Base-by-base conservation (phyloP, 1,140 invertebrate species). In the Drosophila chauvacae region DNA sequence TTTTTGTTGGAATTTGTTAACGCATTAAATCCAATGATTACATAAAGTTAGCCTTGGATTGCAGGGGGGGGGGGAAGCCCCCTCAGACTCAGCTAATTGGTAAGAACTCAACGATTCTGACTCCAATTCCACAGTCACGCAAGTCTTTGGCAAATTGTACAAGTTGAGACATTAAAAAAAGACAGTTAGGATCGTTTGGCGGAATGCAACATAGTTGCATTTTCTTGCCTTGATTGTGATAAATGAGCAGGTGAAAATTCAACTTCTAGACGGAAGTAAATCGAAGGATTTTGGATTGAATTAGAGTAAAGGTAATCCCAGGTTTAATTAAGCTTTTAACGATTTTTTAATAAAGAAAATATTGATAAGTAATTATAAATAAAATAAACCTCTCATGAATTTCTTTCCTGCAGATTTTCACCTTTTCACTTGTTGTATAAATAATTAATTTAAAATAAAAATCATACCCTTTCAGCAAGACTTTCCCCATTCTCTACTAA, bases 1-100 rank as follows among this genome's bases (percentile, higher is more conserved):
- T 69, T 73, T 26, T 59, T 41, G 16, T 41, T 66, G 42, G 48
- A 84, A 90, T 84, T 88, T 74, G 81, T 74, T 90, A 75, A 71
- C 58, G 73, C 81, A 88, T 90, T 74, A 90, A 88, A 88, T 80
- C 41, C 77, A 88, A 88, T 81, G 84, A 88, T 83, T 77, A 63
- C 77, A 88, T 88, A 90, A 79, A 78, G 28, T 59, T 58, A 14
- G 26, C 18, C 42, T n/a, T 20, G 41, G 30, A 14, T 41, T 26
- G 23, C 14, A 18, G 0, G 9, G 53, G 55, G 0, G 9, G 53
- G 55, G 51, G 37, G 14, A 28, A 23, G 4, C 26, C 48, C 44
- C 53, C 28, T 53, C 16, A 9, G 7, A 7, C 13, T 26, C 18
- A 5, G 53, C 45, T 72, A 73, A 73, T 73, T 73, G 70, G 70